phyloP scores from a whole-genome alignment of 2,797 vertebrate species.

The Tamandua tetradactyla region DNA sequence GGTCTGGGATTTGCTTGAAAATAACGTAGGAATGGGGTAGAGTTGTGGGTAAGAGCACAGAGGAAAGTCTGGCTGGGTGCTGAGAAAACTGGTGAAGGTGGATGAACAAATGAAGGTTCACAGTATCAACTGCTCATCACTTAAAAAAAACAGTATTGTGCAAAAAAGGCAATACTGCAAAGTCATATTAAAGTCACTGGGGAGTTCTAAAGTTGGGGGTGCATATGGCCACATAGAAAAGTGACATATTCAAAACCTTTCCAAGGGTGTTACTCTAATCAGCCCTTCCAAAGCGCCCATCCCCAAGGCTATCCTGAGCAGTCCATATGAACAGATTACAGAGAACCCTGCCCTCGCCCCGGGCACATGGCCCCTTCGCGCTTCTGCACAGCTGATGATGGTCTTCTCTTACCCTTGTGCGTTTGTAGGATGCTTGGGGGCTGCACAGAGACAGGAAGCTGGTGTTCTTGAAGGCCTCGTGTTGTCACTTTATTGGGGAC shows the following conservation, averaged over 20 bases:
- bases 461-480: neutral
- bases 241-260: rapidly evolving
- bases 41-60: neutral
- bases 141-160: neutral
- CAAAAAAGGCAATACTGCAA: neutral
- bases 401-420: neutral
- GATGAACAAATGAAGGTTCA: neutral
- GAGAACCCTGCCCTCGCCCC: neutral
- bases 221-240: rapidly evolving
- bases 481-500: neutral
- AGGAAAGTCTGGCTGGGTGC: rapidly evolving
- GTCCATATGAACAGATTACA: neutral
- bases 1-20: neutral
- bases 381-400: neutral
- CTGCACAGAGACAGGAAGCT: neutral
- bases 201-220: neutral
- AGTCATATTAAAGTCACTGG: neutral
- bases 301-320: rapidly evolving
- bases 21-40: no score
- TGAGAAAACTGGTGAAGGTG: neutral
- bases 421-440: neutral
- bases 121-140: neutral
- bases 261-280: neutral
- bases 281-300: no score
- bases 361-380: neutral